Conservation (phyloP, 92 coral and sea anemone species). For the Zoanthus sansibaricus region DNA sequence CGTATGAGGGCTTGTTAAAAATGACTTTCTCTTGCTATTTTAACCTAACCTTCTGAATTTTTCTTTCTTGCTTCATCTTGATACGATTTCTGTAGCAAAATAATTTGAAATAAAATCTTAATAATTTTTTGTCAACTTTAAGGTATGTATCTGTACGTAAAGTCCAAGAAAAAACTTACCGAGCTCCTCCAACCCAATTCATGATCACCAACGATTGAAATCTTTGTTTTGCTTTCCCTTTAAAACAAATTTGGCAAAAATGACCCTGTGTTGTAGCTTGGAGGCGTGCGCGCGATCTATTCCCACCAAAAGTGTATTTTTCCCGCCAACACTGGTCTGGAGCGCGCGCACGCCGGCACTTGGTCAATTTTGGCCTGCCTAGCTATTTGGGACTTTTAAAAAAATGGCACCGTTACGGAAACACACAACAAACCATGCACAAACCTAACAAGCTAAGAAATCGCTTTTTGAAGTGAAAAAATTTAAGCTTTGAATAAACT, state of each 20-base stretch:
- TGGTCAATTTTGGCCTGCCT: no score
- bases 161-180: constrained; percentile 20
- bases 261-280: not conserved
- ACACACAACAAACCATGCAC: no score
- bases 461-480: no score
- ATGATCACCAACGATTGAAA: not conserved
- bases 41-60: constrained; percentile 33
- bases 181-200: constrained; percentile 51
- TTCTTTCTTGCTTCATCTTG: constrained; percentile 37
- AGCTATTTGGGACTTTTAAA: no score
- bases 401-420: no score
- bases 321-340: not conserved
- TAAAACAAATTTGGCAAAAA: not conserved
- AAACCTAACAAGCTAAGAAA: no score
- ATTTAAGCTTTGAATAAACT: no score
- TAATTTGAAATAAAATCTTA: not conserved
- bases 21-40: not conserved
- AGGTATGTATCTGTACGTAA: no score
- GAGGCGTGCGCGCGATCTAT: not conserved
- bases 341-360: not conserved
- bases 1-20: no score
- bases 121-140: not conserved
- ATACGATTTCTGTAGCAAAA: constrained; percentile 33
- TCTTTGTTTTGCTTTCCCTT: not conserved
- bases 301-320: not conserved